Conservation (phyloP, 2,113 vertebrate species). For the Microtus ochrogaster region DNA sequence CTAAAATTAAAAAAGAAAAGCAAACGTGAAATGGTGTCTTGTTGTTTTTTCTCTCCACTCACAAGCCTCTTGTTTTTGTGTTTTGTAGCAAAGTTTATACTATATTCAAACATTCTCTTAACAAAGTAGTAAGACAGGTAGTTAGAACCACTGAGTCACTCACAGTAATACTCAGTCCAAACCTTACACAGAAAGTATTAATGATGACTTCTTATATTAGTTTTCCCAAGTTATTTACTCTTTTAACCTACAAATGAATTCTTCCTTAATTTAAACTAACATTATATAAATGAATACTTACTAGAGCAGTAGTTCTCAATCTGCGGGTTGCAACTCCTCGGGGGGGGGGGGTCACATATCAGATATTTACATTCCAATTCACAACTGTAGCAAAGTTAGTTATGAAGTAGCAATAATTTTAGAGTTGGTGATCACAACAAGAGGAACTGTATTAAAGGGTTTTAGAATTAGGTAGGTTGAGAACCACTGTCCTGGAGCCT, state of each 20-base stretch:
- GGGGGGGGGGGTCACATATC: not conserved
- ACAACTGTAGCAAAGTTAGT: not conserved
- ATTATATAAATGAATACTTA: conserved; percentile 51
- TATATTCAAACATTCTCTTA: conserved; percentile 48
- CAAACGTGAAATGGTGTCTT: conserved; percentile 72
- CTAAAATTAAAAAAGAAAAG: conserved; percentile 86
- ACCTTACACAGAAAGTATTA: conserved; percentile 19
- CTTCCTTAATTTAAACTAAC: conserved; percentile 4
- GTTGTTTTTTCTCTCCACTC: not conserved
- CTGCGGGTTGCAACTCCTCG: not conserved
- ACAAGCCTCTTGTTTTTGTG: not conserved
- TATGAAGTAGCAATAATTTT: not conserved
- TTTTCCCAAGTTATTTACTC: conserved; percentile 17
- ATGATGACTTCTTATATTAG: conserved; percentile 19
- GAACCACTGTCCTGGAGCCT: not conserved
- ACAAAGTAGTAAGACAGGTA: conserved; percentile 32
- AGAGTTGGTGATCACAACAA: not conserved
- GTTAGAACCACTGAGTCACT: conserved; percentile 8
- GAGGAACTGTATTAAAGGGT: not conserved
- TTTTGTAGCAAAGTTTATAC: conserved; percentile 19
- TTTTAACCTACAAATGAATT: conserved; percentile 26
- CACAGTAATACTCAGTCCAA: not conserved
- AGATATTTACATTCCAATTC: not conserved
- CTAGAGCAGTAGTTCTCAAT: not conserved
- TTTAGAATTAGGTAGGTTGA: not conserved